phyloP scores from a whole-genome alignment of 2,888 invertebrate genomes.

The Caenorhabditis wallacei region DNA sequence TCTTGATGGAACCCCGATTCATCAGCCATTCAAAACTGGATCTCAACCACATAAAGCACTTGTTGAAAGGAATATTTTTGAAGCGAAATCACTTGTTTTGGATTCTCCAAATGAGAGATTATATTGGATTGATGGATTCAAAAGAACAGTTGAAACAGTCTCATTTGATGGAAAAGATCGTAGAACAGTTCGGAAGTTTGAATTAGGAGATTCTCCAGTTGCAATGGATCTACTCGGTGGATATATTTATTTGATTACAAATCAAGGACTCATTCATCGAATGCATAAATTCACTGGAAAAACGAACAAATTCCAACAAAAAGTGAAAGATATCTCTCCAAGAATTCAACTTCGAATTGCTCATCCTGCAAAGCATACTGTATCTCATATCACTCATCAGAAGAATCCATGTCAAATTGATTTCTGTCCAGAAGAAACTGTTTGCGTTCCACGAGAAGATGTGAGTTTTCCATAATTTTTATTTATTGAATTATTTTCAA shows the following conservation, averaged over 20 bases:
- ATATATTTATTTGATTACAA: slow-evolving; percentile 46
- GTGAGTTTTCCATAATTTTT: slow-evolving; percentile 3
- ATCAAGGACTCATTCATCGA: slow-evolving; percentile 26
- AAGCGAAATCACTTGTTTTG: slow-evolving; percentile 33
- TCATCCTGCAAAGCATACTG: slow-evolving; percentile 53
- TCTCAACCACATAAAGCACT: slow-evolving; percentile 39
- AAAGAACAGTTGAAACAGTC: slow-evolving; percentile 45
- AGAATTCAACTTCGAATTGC: slow-evolving; percentile 37
- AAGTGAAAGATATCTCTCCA: slow-evolving; percentile 36
- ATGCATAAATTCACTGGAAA: slow-evolving; percentile 64
- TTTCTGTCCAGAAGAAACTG: slow-evolving; percentile 40
- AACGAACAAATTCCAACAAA: slow-evolving; percentile 16
- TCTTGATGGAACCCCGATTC: slow-evolving; percentile 54
- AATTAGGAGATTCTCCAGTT: slow-evolving; percentile 40
- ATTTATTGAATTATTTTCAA: background rate
- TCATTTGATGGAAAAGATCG: slow-evolving; percentile 46
- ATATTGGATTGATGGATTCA: slow-evolving; percentile 45
- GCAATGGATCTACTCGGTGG: slow-evolving; percentile 55
- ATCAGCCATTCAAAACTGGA: slow-evolving; percentile 22
- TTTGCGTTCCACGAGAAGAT: slow-evolving; percentile 37
- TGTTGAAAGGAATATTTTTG: slow-evolving; percentile 45
- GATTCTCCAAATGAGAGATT: slow-evolving; percentile 45
- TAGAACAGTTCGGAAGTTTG: slow-evolving; percentile 51
- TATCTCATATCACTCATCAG: slow-evolving; percentile 35
- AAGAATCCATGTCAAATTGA: slow-evolving; percentile 43